Evolutionary conservation across 2,797 vertebrate species (phyloP).

Genomic region (Xiphophorus birchmanni): DNA sequence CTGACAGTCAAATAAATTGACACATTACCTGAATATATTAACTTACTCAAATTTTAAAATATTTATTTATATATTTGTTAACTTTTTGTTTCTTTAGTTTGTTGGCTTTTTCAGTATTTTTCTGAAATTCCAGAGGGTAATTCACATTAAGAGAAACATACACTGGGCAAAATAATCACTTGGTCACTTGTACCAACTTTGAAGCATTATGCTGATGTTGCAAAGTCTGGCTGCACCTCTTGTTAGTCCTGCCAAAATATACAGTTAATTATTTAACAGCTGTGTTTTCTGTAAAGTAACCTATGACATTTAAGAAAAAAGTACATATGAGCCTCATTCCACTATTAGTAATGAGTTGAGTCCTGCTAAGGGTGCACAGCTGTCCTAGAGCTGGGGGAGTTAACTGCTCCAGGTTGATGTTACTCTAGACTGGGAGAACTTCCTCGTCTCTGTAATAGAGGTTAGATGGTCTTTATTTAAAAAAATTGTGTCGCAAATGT

Average conservation of each 20-base stretch:
- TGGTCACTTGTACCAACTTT: conserved; percentile 22
- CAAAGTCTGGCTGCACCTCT: conserved; percentile 22
- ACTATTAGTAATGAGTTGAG: conserved; percentile 44
- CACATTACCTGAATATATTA: background rate
- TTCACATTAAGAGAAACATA: conserved; percentile 2
- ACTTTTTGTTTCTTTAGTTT: background rate
- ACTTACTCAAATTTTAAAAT: background rate
- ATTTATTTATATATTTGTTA: background rate
- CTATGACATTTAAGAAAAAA: conserved; percentile 46
- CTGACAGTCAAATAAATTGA: background rate
- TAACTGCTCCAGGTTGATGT: conserved; percentile 59
- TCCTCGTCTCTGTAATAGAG: conserved; percentile 32
- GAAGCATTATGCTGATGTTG: conserved; percentile 44
- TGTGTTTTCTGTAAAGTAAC: conserved; percentile 67
- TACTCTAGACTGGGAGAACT: conserved; percentile 29
- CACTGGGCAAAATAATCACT: background rate
- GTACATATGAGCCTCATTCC: conserved; percentile 19
- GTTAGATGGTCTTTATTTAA: conserved; percentile 3
- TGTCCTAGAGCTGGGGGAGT: conserved; percentile 32
- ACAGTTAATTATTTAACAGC: conserved; percentile 67
- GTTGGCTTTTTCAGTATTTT: background rate
- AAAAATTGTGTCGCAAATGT: conserved; percentile 24
- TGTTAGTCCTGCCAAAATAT: conserved; percentile 52
- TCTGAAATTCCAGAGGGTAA: background rate
- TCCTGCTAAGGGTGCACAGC: conserved; percentile 42